Evolutionary conservation across 2,113 vertebrate genomes (phyloP).

Genomic region (Rhagologus leucostigma): DNA sequence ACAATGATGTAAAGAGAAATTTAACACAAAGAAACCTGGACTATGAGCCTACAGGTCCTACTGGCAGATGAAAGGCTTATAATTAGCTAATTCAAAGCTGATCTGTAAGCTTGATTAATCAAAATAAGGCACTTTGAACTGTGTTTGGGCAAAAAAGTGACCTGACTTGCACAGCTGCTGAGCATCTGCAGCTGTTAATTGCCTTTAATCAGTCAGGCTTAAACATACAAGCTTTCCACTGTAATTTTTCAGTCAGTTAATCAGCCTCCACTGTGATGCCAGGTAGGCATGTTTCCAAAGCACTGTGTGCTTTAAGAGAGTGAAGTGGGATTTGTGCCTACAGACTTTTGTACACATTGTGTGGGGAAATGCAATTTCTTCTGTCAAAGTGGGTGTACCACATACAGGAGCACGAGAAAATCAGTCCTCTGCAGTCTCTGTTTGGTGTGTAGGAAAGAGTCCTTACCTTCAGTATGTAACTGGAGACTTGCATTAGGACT

Average conservation of each 20-base stretch:
- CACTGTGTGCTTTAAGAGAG: neutral
- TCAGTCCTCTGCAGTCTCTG: neutral
- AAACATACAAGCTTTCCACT: neutral
- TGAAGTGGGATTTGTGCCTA: neutral
- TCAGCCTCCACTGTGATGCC: neutral
- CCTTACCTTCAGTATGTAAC: neutral
- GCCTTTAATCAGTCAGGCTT: neutral
- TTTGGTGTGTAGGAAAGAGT: neutral
- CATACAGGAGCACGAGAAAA: accelerated
- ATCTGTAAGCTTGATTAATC: neutral
- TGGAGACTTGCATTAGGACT: neutral
- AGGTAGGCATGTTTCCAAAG: neutral
- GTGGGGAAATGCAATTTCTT: neutral
- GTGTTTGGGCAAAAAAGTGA: neutral
- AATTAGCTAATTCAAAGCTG: neutral
- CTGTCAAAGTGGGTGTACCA: neutral
- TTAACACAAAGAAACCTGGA: neutral
- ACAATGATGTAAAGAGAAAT: neutral
- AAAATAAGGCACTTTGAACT: neutral
- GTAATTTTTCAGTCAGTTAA: neutral
- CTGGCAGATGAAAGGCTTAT: neutral
- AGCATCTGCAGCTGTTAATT: neutral
- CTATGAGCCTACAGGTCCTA: neutral
- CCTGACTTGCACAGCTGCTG: neutral
- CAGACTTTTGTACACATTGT: accelerated